Evolutionary conservation across 2,113 vertebrate species (phyloP).

Genomic region (Phoenicopterus ruber): DNA sequence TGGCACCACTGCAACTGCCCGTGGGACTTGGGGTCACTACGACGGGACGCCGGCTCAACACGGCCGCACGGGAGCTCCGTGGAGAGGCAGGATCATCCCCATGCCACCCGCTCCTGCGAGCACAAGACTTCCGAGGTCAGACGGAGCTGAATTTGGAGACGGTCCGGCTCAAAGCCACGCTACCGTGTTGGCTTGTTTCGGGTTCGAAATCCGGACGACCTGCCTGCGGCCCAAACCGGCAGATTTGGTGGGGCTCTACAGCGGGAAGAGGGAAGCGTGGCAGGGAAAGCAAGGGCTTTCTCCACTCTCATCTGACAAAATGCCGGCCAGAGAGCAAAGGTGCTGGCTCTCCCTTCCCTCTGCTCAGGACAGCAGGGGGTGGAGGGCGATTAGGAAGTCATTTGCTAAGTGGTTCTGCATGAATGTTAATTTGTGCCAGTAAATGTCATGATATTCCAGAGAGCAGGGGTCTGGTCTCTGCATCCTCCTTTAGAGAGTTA

Average conservation of each 20-base stretch:
- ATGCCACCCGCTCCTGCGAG: neutral
- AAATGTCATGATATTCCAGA: conserved; percentile 1
- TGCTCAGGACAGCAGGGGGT: neutral
- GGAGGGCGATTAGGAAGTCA: neutral
- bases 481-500: neutral
- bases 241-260: neutral
- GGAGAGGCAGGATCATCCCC: neutral
- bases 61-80: fast-evolving
- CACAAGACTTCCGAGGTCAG: too few species aligned
- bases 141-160: neutral
- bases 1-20: too few species aligned
- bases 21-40: neutral
- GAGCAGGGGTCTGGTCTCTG: neutral
- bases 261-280: neutral
- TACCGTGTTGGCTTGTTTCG: fast-evolving
- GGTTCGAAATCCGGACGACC: neutral
- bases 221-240: fast-evolving
- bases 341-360: neutral
- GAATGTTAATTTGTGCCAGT: neutral
- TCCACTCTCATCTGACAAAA: too few species aligned
- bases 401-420: neutral
- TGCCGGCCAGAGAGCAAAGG: neutral
- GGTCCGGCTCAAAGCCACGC: neutral
- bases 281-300: neutral
- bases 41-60: fast-evolving